These are phyloP conservation scores for Cyclopterus lumpus DNA, from an alignment of 2,797 vertebrate species.

Conservation along the genomic window DNA sequence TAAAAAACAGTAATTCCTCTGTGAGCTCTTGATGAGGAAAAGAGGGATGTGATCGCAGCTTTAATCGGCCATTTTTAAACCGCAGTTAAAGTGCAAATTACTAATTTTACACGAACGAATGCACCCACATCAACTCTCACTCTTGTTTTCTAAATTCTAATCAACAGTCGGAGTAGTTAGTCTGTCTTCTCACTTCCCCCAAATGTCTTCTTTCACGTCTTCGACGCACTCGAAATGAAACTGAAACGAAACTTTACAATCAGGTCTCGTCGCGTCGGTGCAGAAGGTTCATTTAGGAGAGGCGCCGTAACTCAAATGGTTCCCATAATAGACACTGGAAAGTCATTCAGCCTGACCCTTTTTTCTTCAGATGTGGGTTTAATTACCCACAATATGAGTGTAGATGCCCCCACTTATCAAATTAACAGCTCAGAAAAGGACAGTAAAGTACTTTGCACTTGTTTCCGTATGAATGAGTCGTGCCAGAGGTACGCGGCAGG, in stretches of 20 bases:
- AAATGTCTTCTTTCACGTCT: background rate
- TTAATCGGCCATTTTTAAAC: slow-evolving; percentile 31
- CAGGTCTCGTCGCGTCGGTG: slow-evolving; percentile 14
- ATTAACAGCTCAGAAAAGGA: slow-evolving; percentile 75
- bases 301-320: slow-evolving; percentile 45
- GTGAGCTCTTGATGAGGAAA: slow-evolving; percentile 18
- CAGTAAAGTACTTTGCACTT: slow-evolving; percentile 62
- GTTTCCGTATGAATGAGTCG: slow-evolving; percentile 56
- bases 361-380: slow-evolving; percentile 74
- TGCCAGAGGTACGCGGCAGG: slow-evolving; percentile 68
- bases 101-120: background rate
- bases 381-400: slow-evolving; percentile 79
- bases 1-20: slow-evolving; percentile 33
- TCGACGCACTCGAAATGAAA: background rate
- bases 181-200: background rate
- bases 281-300: slow-evolving; percentile 37
- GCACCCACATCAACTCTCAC: background rate
- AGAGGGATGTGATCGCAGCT: slow-evolving; percentile 14
- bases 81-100: background rate
- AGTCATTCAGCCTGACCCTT: slow-evolving; percentile 71
- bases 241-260: slow-evolving; percentile 27
- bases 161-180: slow-evolving; percentile 10
- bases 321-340: slow-evolving; percentile 72
- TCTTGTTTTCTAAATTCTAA: slow-evolving; percentile 2
- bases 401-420: slow-evolving; percentile 78